A percentile compares a stretch with the other conserved stretches of the same genome.
Conservation (phyloP, 92 coral and sea anemone genomes). For the Epizoanthus illoricatus region DNA sequence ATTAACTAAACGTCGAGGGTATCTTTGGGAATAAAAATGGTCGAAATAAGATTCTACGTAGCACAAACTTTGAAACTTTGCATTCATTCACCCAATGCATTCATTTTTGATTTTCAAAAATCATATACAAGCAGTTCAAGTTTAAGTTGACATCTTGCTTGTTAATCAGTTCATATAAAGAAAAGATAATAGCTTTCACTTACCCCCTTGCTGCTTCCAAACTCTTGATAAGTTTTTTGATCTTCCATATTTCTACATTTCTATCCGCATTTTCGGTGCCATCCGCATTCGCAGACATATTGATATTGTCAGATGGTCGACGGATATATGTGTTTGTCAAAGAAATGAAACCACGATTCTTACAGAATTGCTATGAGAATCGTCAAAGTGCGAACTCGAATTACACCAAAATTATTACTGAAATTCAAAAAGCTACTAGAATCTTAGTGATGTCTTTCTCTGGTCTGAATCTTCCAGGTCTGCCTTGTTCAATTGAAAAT, state of each 20-base stretch:
- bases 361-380: neutral
- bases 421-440: neutral
- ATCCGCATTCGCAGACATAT: slow-evolving; percentile 49
- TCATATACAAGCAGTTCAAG: neutral
- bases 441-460: neutral
- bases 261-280: slow-evolving; percentile 95
- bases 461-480: too few species aligned
- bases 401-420: neutral
- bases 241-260: slow-evolving; percentile 99
- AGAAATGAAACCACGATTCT: neutral
- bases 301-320: neutral
- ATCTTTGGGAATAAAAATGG: too few species aligned
- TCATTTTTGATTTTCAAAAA: too few species aligned
- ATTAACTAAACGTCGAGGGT: too few species aligned
- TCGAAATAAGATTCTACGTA: too few species aligned
- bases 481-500: slow-evolving; percentile 58
- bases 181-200: neutral
- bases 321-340: neutral
- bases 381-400: neutral
- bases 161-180: neutral
- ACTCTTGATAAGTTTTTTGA: slow-evolving; percentile 94
- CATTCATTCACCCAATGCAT: too few species aligned
- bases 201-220: slow-evolving; percentile 99
- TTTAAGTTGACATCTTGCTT: neutral
- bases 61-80: too few species aligned